A percentile compares a stretch with the other conserved stretches of the same genome.
phyloP scores from a whole-genome alignment of 1,140 invertebrate genomes.

The Pseudachorutes palmiensis region DNA sequence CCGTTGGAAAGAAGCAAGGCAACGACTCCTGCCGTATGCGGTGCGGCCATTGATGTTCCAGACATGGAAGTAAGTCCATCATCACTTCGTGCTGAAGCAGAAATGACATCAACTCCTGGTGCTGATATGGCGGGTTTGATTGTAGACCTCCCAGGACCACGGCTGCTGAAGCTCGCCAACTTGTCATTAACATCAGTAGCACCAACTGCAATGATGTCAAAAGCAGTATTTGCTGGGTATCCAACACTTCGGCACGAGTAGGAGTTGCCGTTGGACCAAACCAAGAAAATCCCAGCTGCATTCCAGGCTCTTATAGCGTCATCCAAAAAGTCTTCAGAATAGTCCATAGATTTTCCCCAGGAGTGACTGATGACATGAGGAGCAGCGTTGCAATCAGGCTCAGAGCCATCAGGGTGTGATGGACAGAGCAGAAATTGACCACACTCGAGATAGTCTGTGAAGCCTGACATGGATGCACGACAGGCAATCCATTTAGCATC shows the following conservation, averaged over 20 bases:
- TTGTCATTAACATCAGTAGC: not conserved
- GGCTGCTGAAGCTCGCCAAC: not conserved
- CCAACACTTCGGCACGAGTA: not conserved
- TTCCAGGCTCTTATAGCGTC: constrained; percentile 2
- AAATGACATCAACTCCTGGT: not conserved
- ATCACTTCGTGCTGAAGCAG: not conserved
- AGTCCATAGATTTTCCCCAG: constrained; percentile 5
- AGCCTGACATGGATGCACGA: not conserved
- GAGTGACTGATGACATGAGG: constrained; percentile 15
- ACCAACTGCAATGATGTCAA: not conserved
- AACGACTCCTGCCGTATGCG: not conserved
- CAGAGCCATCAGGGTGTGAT: constrained; percentile 5
- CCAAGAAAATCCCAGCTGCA: not conserved
- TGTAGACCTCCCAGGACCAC: not conserved
- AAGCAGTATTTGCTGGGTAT: not conserved
- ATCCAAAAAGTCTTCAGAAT: not conserved
- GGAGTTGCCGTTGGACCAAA: constrained; percentile 2
- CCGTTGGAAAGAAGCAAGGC: too few relatives aligned
- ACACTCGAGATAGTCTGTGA: not conserved
- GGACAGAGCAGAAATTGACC: constrained; percentile 8
- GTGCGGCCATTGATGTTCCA: not conserved
- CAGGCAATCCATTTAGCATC: constrained; percentile 14
- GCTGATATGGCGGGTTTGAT: not conserved
- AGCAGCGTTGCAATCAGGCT: constrained; percentile 16
- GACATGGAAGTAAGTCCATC: not conserved